These are phyloP conservation scores for Philopedon plagiatum DNA, from an alignment of 2,888 invertebrate species.

Conservation along the genomic window DNA sequence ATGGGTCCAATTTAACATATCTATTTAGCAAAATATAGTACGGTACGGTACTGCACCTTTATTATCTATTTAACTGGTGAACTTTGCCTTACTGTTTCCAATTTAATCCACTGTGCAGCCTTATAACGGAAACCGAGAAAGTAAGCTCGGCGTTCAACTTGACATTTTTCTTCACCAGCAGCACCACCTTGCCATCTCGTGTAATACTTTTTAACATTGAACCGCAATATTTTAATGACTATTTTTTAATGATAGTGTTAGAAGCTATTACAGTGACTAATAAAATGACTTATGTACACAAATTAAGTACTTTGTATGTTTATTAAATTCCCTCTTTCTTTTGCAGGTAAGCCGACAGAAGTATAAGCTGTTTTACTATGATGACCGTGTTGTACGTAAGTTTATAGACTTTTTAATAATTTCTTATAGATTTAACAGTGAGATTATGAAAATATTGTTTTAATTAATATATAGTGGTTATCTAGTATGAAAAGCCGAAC, in stretches of 20 bases:
- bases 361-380: background rate
- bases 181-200: slow-evolving; percentile 27
- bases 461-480: too few relatives aligned
- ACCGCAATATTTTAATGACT: slow-evolving; percentile 19
- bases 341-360: slow-evolving; percentile 30
- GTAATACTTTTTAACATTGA: slow-evolving; percentile 37
- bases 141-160: slow-evolving; percentile 33
- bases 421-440: too few relatives aligned
- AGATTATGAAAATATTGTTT: too few relatives aligned
- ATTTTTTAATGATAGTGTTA: slow-evolving; percentile 18
- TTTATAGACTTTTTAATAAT: too few relatives aligned
- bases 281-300: background rate
- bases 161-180: slow-evolving; percentile 46
- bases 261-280: background rate
- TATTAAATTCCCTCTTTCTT: slow-evolving; percentile 26
- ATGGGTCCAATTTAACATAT: too few relatives aligned
- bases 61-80: background rate
- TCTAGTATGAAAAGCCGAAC: too few relatives aligned
- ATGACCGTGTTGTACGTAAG: background rate
- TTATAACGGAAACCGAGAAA: slow-evolving; percentile 41
- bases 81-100: background rate
- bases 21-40: too few relatives aligned
- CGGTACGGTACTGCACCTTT: too few relatives aligned
- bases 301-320: slow-evolving; percentile 4
- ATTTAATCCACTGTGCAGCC: slow-evolving; percentile 20